Evolutionary conservation across 2,888 invertebrate genomes (phyloP), one percentile per base, ranked within the genome.

Genomic region (Melipona bicolor): DNA sequence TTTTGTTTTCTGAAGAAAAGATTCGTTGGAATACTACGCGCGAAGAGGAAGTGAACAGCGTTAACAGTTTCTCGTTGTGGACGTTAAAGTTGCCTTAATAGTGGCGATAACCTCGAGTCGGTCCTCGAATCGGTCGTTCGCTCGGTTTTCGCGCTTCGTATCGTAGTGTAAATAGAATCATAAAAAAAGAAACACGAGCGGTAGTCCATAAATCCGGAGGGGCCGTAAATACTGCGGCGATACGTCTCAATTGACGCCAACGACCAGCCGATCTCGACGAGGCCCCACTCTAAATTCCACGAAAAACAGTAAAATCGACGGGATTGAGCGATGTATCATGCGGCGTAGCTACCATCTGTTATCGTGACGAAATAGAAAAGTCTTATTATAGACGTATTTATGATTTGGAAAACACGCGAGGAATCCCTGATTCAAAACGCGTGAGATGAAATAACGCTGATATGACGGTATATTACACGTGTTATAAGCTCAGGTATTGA

Each of bases 171-270:
- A 78, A 68, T 75, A 67, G 75, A 67, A 61, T 1, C 61, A 50
- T 81, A 56, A 81, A 82, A 71, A 64, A 65, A 59, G 3, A 56
- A 13, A 21, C 50, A 19, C 43, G 15, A 43, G 36, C 67, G 73
- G 59, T 72, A 36, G 77, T 79, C 56, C 61, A 71, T 86, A 85
- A 86, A 86, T 86, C 59, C 6, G 3, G 0, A 0, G 36, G 17
- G 13, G 32, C 64, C 85, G 65, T 86, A 86, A 86, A 86, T 64
- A 67, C 79, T 67, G 3, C 50, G 5, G 59, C n/a, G 73, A 72
- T 77, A 85, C 79, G 70, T 83, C 77, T 85, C 69, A 88, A 88
- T 88, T 79, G 79, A 79, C 43, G 19, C 52, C 32, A 11, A 54
- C 32, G 11, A 54, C 50, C 56, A 43, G 62, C 43, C 56, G 77